Percentiles rank a stretch among this genome's conserved stretches.
Conservation (phyloP, 2,888 invertebrate species). For the Polyommatus iphigenia region DNA sequence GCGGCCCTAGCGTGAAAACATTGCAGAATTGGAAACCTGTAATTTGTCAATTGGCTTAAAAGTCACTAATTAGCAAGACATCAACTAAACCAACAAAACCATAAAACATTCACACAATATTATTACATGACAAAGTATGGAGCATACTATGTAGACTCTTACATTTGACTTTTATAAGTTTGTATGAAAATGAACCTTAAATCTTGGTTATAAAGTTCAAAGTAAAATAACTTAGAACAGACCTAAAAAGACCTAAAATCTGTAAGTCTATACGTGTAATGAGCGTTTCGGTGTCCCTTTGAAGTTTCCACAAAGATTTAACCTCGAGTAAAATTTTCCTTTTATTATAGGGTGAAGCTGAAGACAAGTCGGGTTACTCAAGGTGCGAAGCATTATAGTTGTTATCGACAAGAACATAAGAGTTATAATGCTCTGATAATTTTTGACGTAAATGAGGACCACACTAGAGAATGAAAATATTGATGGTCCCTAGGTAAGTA, state of each 20-base stretch:
- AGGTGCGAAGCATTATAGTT: not conserved
- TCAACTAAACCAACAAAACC: not conserved
- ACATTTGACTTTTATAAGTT: not conserved
- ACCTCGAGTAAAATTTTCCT: not conserved
- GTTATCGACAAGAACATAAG: not conserved
- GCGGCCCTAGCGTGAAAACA: no score
- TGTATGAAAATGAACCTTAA: not conserved
- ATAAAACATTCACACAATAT: not conserved
- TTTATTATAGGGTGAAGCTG: not conserved
- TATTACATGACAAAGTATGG: not conserved
- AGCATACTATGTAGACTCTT: not conserved
- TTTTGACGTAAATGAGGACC: not conserved
- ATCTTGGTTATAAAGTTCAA: not conserved
- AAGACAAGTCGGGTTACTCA: not conserved
- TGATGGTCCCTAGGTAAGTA: no score
- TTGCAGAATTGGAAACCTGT: not conserved
- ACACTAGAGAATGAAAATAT: not conserved
- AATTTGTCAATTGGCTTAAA: not conserved
- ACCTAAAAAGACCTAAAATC: not conserved
- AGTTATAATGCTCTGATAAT: not conserved
- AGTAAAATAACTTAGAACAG: not conserved
- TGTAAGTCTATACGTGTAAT: not conserved
- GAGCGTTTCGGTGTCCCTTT: not conserved
- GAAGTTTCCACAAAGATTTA: not conserved
- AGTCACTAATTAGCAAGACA: not conserved